Evolutionary conservation across 2,113 vertebrate genomes (phyloP).

Genomic region (Clarias magur): DNA sequence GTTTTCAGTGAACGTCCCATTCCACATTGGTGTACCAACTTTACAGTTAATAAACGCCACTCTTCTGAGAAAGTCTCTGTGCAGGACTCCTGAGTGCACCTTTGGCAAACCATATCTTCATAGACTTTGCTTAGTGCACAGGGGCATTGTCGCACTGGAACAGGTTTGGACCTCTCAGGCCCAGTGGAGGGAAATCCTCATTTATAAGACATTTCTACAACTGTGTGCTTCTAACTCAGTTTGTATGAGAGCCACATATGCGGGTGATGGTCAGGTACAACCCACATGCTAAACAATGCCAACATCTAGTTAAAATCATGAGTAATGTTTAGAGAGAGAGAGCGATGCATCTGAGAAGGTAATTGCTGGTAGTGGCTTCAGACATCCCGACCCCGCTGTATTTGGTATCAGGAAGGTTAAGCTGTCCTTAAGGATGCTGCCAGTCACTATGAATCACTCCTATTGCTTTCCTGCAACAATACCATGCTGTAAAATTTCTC

Average conservation of each 20-base stretch:
- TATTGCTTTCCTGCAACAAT: background rate
- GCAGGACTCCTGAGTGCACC: no score
- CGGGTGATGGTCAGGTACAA: background rate
- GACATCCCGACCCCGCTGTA: background rate
- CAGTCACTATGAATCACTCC: background rate
- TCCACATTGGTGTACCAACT: no score
- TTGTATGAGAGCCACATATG: background rate
- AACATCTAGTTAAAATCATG: background rate
- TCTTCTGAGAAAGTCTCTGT: no score
- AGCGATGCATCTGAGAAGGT: background rate
- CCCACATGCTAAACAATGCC: background rate
- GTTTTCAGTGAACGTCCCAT: no score
- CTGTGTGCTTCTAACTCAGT: background rate
- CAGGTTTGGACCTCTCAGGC: no score
- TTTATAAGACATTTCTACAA: background rate
- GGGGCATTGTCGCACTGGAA: no score
- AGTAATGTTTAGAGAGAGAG: background rate
- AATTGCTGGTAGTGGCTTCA: background rate
- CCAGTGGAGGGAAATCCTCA: no score
- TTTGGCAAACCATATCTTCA: no score
- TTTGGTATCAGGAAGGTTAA: background rate
- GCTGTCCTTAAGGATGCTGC: background rate
- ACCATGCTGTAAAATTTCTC: conserved; percentile 13
- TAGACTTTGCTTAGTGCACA: no score
- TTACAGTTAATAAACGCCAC: no score